phyloP scores from a whole-genome alignment of 2,113 vertebrate species.

The Tragelaphus strepsiceros region DNA sequence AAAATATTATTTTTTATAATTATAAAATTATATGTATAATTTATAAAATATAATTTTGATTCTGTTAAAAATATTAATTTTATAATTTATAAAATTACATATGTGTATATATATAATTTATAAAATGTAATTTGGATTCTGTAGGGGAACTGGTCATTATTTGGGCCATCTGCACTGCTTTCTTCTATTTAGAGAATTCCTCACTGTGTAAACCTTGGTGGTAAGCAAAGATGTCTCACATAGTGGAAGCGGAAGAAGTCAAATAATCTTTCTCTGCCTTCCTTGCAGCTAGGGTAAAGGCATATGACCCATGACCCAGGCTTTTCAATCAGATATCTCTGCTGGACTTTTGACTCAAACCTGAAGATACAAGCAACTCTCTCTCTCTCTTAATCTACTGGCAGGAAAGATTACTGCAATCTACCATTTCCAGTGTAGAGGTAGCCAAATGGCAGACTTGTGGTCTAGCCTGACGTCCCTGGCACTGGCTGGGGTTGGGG shows the following conservation, averaged over 20 bases:
- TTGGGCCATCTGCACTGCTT: neutral
- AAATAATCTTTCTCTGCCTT: neutral
- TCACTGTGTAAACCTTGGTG: neutral
- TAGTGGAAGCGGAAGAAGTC: neutral
- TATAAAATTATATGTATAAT: no score
- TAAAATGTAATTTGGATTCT: neutral
- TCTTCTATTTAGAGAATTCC: neutral
- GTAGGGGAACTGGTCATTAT: neutral
- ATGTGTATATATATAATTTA: no score
- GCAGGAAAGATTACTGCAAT: neutral
- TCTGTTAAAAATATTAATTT: no score
- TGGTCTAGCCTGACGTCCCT: neutral
- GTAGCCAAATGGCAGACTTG: neutral
- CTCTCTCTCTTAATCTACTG: neutral
- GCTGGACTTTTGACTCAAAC: neutral
- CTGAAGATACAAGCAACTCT: neutral
- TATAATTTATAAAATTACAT: no score
- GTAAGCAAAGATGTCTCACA: neutral
- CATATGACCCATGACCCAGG: neutral
- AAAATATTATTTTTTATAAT: neutral
- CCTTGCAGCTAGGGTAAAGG: neutral
- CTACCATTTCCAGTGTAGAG: neutral
- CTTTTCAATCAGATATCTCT: neutral
- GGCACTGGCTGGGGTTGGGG: neutral
- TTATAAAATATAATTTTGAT: no score